Percentiles rank a stretch among this genome's conserved stretches.
phyloP scores from a whole-genome alignment of 2,113 vertebrate genomes.

The Leuciscus idus region DNA sequence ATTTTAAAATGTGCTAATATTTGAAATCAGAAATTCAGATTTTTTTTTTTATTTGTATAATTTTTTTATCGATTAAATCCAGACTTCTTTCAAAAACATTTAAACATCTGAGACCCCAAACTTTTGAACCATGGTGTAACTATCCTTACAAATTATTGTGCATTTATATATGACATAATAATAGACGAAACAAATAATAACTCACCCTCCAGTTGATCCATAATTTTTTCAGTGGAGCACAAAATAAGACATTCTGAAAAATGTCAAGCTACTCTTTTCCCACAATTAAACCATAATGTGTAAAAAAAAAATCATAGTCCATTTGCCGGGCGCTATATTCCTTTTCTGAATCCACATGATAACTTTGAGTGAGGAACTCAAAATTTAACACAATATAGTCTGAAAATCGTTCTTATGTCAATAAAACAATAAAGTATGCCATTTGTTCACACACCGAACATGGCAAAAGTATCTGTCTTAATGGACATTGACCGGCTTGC shows the following conservation, averaged over 20 bases:
- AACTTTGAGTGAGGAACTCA: not conserved
- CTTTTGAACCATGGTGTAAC: no score
- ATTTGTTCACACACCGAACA: not conserved
- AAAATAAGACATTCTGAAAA: not conserved
- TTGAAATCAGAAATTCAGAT: no score
- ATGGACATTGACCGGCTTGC: not conserved
- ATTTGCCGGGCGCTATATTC: not conserved
- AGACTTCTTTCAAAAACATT: not conserved
- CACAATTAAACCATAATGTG: not conserved
- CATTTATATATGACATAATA: no score
- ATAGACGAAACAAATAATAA: no score
- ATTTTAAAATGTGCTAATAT: not conserved
- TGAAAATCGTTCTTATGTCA: not conserved
- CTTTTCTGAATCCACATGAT: not conserved
- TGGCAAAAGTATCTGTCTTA: not conserved
- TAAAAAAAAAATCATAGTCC: not conserved
- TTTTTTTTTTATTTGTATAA: no score
- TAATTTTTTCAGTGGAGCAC: not conserved
- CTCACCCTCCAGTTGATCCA: not conserved
- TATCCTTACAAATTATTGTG: no score
- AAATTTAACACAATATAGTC: not conserved
- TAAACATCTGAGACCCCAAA: no score
- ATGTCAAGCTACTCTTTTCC: not conserved
- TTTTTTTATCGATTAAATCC: no score
- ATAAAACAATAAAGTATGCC: not conserved